Evolutionary conservation across 1,140 invertebrate genomes (phyloP).

Genomic region (Aphis craccivora): DNA sequence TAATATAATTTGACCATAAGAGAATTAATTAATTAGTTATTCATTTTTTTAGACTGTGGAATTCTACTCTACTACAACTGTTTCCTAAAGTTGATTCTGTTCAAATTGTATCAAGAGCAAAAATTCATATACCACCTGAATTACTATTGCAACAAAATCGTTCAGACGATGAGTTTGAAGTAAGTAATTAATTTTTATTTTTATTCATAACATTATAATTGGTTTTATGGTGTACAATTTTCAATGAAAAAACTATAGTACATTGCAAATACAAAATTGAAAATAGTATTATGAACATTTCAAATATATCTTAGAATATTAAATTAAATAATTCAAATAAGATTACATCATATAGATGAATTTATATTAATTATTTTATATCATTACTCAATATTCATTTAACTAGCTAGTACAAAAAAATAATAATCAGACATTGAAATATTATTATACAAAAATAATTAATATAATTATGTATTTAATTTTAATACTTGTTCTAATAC

Average conservation of each 20-base stretch:
- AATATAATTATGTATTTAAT: neutral
- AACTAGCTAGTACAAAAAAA: neutral
- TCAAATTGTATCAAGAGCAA: conserved; percentile 79
- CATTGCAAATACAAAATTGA: no score
- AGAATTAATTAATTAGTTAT: neutral
- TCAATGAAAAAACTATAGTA: neutral
- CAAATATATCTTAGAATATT: neutral
- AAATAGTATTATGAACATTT: neutral
- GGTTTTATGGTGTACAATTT: neutral
- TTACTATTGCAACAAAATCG: conserved; percentile 78
- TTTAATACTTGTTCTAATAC: neutral
- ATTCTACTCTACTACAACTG: conserved; percentile 86
- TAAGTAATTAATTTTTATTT: conserved; percentile 63
- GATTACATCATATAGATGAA: neutral
- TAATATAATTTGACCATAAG: neutral
- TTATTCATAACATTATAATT: neutral
- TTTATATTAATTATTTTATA: neutral
- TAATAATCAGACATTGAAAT: neutral
- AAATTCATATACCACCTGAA: conserved; percentile 74
- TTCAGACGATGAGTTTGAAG: conserved; percentile 72
- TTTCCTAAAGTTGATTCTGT: conserved; percentile 86
- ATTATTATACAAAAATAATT: neutral
- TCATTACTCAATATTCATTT: neutral
- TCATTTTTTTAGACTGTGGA: conserved; percentile 76
- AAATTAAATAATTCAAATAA: neutral